phyloP scores from a whole-genome alignment of 2,797 vertebrate genomes.

The Chelon auratus region DNA sequence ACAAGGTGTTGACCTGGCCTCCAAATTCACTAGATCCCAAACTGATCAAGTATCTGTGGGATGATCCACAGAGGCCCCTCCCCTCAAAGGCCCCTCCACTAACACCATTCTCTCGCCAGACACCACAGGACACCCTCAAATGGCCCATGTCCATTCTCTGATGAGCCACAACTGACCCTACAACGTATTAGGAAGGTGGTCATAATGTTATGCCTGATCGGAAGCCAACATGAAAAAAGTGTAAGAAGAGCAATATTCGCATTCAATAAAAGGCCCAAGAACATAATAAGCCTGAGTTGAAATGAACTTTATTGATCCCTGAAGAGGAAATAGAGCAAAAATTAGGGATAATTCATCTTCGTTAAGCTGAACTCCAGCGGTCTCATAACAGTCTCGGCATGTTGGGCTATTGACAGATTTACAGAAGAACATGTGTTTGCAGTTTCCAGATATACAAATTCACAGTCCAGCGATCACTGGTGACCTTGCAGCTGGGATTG shows the following conservation, averaged over 20 bases:
- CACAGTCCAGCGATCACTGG: conserved; percentile 21
- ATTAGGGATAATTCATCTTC: background rate
- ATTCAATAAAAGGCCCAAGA: background rate
- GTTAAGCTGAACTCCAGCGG: conserved; percentile 2
- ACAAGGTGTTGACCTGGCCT: too few species aligned
- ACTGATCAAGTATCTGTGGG: too few species aligned
- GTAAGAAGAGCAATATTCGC: background rate
- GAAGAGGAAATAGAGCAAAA: conserved; percentile 10
- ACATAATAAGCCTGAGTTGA: background rate
- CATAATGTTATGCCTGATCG: too few species aligned
- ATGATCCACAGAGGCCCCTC: too few species aligned
- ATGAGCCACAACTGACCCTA: too few species aligned
- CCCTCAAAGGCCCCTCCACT: too few species aligned
- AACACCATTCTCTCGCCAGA: too few species aligned
- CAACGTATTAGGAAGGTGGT: too few species aligned
- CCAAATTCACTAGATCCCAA: too few species aligned
- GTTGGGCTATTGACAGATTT: conserved; percentile 47
- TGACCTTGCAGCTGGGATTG: conserved; percentile 23
- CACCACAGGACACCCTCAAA: too few species aligned
- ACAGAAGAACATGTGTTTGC: conserved; percentile 47
- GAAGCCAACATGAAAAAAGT: too few species aligned
- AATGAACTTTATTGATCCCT: conserved; percentile 1
- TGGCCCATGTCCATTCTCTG: too few species aligned
- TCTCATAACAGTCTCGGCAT: background rate
- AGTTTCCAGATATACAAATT: conserved; percentile 49